Percentiles rank a stretch among this genome's conserved stretches.
phyloP scores from a whole-genome alignment of 1,140 invertebrate species.

The Eumeta japonica region DNA sequence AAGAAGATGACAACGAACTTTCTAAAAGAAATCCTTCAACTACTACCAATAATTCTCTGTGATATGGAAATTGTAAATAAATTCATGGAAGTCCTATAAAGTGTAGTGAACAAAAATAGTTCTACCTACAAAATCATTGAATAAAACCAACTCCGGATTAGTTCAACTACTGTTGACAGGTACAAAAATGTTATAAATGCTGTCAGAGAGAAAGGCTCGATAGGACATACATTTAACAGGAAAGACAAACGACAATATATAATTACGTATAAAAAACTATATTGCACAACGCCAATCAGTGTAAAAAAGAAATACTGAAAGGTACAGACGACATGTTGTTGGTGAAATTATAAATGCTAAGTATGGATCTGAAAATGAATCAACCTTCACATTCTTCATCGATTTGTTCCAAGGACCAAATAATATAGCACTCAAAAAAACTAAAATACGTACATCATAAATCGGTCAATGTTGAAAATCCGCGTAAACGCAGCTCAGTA shows the following conservation, averaged over 20 bases:
- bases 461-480: slow-evolving; percentile 16
- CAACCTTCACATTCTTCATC: slow-evolving; percentile 12
- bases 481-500: slow-evolving; percentile 14
- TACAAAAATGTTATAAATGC: too few relatives aligned
- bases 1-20: too few relatives aligned
- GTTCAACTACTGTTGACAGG: neutral
- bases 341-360: slow-evolving; percentile 3
- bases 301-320: neutral
- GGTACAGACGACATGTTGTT: slow-evolving; percentile 1
- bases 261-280: slow-evolving; percentile 1
- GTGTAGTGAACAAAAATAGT: neutral
- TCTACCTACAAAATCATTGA: slow-evolving; percentile 3
- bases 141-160: slow-evolving; percentile 7
- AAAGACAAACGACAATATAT: slow-evolving; percentile 1
- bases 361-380: slow-evolving; percentile 3
- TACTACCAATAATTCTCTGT: too few relatives aligned
- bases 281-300: slow-evolving; percentile 1
- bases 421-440: slow-evolving; percentile 28
- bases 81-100: too few relatives aligned
- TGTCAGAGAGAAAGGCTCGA: slow-evolving; percentile 4
- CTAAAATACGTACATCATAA: slow-evolving; percentile 8
- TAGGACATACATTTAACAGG: slow-evolving; percentile 6
- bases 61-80: too few relatives aligned
- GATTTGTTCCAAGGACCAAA: slow-evolving; percentile 22
- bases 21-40: too few relatives aligned